Conservation (phyloP, 2,888 invertebrate species). For the Gastracanthus pulcherrimus region DNA sequence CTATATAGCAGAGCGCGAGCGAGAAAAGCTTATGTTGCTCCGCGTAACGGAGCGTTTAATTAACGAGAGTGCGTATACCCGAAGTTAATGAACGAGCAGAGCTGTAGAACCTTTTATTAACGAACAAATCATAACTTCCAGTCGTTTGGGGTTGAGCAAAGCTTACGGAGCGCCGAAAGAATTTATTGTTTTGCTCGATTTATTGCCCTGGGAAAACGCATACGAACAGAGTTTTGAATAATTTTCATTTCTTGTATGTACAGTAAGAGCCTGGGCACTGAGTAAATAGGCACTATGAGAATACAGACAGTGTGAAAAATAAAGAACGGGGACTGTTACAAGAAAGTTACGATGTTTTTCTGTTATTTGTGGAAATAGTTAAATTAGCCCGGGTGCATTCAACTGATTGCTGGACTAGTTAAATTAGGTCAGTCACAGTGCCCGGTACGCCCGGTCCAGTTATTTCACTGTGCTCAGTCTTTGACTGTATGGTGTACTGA, state of each 20-base stretch:
- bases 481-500: too few species aligned
- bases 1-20: background rate
- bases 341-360: too few species aligned
- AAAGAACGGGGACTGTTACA: too few species aligned
- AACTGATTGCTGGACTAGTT: too few species aligned
- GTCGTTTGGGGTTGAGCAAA: background rate
- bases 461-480: too few species aligned
- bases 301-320: too few species aligned
- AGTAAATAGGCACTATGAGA: too few species aligned
- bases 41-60: constrained; percentile 19
- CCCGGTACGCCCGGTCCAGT: too few species aligned
- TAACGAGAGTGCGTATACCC: constrained; percentile 3
- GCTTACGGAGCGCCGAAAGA: background rate
- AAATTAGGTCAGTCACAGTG: too few species aligned
- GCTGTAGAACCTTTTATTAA: constrained; percentile 10
- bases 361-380: background rate
- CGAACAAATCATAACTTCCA: constrained; percentile 7
- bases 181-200: background rate
- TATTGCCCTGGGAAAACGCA: background rate
- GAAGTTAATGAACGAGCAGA: constrained; percentile 18
- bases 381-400: too few species aligned
- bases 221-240: background rate
- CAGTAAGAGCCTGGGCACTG: too few species aligned
- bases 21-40: background rate
- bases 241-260: background rate